phyloP scores from a whole-genome alignment of 2,797 vertebrate species.

The Dipus sagitta region DNA sequence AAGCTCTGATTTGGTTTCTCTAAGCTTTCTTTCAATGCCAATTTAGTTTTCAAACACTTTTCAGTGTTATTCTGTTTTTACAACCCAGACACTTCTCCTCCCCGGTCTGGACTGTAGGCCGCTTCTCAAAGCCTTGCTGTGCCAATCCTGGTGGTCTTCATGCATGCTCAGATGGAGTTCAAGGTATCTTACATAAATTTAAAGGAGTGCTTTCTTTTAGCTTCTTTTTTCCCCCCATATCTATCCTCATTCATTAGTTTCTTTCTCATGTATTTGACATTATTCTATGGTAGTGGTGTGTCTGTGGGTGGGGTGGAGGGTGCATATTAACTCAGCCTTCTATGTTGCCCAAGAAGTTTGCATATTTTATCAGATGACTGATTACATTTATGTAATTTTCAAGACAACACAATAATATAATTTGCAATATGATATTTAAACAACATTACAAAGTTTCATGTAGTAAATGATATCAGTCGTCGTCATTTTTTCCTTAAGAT shows the following conservation, averaged over 20 bases:
- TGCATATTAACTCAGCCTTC: not conserved
- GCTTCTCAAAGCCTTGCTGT: not conserved
- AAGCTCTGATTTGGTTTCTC: conserved; percentile 12
- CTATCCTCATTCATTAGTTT: not conserved
- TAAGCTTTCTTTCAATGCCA: conserved; percentile 2
- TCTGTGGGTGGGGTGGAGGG: not conserved
- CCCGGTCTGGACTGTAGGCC: not conserved
- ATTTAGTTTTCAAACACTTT: conserved; percentile 42
- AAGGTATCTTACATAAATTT: not conserved
- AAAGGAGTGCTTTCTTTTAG: not conserved
- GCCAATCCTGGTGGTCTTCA: not conserved
- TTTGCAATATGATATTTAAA: not conserved
- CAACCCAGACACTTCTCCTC: not conserved
- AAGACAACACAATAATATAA: not conserved
- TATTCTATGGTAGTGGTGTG: not conserved
- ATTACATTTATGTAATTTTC: not conserved
- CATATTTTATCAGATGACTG: conserved; percentile 18
- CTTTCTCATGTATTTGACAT: not conserved
- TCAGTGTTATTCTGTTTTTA: not conserved
- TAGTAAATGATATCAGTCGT: not conserved
- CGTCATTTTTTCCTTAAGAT: not conserved
- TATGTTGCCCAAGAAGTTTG: not conserved
- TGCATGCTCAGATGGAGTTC: not conserved
- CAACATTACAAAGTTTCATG: not conserved
- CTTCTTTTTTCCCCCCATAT: conserved; percentile 25